A percentile compares a stretch with the other conserved stretches of the same genome.
phyloP scores from a whole-genome alignment of 2,113 vertebrate genomes.

The Piaya cayana region DNA sequence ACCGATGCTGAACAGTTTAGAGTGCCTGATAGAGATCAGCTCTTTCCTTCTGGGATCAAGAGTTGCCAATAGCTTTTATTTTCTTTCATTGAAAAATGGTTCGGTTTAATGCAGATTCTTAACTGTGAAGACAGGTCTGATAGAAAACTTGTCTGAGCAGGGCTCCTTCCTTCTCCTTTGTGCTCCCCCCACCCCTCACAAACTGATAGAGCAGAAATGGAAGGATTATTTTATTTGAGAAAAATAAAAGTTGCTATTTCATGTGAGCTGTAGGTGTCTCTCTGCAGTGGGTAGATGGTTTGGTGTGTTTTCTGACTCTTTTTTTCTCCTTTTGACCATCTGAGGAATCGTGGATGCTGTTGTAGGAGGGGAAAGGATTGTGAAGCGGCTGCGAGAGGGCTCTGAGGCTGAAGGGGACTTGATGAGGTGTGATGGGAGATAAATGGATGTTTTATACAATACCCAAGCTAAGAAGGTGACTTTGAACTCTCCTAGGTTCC shows the following conservation, averaged over 20 bases:
- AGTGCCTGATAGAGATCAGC: slow-evolving; percentile 56
- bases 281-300: background rate
- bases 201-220: slow-evolving; percentile 1
- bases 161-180: background rate
- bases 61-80: slow-evolving; percentile 61
- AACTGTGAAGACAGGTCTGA: background rate
- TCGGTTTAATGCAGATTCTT: background rate
- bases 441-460: background rate
- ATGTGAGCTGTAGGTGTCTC: background rate
- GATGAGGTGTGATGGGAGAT: background rate
- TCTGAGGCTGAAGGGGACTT: background rate
- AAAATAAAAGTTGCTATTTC: slow-evolving; percentile 64
- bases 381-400: background rate
- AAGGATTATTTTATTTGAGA: slow-evolving; percentile 65
- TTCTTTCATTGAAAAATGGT: background rate
- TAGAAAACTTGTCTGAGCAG: background rate
- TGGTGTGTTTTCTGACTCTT: background rate
- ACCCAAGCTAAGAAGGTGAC: slow-evolving; percentile 17
- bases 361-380: background rate
- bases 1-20: slow-evolving; percentile 1
- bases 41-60: slow-evolving; percentile 25
- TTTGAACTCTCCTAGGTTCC: slow-evolving; percentile 6
- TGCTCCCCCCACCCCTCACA: slow-evolving; percentile 1
- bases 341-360: background rate
- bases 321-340: background rate